Evolutionary conservation across 2,113 vertebrate species (phyloP).

Genomic region (Brachypodius melanocephalos): DNA sequence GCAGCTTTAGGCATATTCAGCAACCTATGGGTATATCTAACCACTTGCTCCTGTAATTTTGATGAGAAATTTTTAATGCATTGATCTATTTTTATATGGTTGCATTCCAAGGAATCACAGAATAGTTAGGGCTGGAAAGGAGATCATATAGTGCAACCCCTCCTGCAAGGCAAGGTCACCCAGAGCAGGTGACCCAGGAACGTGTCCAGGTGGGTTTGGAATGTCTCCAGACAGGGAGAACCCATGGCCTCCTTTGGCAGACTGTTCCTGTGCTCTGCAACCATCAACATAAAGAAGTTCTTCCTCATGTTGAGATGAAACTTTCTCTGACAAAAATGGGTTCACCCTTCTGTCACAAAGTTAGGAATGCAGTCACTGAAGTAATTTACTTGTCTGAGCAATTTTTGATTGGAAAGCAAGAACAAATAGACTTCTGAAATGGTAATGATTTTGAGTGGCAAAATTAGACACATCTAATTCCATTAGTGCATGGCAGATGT

Average conservation of each 20-base stretch:
- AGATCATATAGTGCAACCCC: neutral
- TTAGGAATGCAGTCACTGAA: neutral
- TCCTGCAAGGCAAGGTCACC: neutral
- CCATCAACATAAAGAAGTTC: accelerated
- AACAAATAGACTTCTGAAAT: neutral
- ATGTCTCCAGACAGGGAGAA: neutral
- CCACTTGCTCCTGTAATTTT: neutral
- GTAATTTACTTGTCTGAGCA: neutral
- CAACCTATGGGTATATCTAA: neutral
- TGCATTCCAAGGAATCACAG: neutral
- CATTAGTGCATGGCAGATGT: neutral
- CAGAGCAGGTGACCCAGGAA: neutral
- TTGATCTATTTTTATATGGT: neutral
- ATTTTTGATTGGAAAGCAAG: neutral
- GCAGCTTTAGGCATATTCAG: neutral
- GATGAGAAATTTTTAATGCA: neutral
- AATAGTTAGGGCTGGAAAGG: neutral
- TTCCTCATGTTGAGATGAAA: neutral
- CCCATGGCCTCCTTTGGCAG: neutral
- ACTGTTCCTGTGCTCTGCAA: neutral
- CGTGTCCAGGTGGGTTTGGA: neutral
- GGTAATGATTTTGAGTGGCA: neutral
- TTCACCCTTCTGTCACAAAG: neutral
- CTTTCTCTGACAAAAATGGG: neutral
- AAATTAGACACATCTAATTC: neutral